Evolutionary conservation across 2,797 vertebrate species (phyloP).

Genomic region (Semaprochilodus insignis): DNA sequence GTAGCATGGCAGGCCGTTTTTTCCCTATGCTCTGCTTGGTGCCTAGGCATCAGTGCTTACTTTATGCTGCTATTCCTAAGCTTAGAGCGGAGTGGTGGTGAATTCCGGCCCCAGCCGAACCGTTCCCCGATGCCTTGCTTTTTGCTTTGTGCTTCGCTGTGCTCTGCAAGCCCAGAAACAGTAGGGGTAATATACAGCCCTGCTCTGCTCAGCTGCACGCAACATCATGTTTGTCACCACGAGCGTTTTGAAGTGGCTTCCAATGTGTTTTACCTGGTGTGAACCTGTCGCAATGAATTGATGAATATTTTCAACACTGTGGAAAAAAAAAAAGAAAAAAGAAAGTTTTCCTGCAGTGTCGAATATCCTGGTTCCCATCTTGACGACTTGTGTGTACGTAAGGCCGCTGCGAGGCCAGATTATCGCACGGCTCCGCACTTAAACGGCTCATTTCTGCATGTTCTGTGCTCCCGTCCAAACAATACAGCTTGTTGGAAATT

Average conservation of each 20-base stretch:
- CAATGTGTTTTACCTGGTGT: constrained; percentile 17
- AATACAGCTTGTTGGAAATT: constrained; percentile 26
- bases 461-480: not conserved
- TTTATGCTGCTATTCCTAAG: constrained; percentile 5
- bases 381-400: not conserved
- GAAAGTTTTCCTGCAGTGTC: constrained; percentile 1
- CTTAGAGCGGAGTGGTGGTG: not conserved
- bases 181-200: constrained; percentile 13
- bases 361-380: not conserved
- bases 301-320: not conserved
- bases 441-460: constrained; percentile 29
- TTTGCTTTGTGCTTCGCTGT: constrained; percentile 15
- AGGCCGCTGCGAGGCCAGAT: constrained; percentile 15
- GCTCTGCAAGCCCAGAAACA: constrained; percentile 16
- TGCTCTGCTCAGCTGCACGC: constrained; percentile 3
- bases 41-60: not conserved
- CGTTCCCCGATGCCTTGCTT: constrained; percentile 15
- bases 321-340: not conserved
- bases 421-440: not conserved
- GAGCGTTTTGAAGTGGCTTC: constrained; percentile 22
- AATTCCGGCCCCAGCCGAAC: constrained; percentile 12
- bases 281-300: constrained; percentile 23
- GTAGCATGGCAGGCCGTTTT: constrained; percentile 14
- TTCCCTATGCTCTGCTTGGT: not conserved
- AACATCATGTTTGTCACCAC: constrained; percentile 34